These are phyloP conservation scores for Dasypogon diadema DNA, from an alignment of 2,888 invertebrate genomes.

Conservation along the genomic window DNA sequence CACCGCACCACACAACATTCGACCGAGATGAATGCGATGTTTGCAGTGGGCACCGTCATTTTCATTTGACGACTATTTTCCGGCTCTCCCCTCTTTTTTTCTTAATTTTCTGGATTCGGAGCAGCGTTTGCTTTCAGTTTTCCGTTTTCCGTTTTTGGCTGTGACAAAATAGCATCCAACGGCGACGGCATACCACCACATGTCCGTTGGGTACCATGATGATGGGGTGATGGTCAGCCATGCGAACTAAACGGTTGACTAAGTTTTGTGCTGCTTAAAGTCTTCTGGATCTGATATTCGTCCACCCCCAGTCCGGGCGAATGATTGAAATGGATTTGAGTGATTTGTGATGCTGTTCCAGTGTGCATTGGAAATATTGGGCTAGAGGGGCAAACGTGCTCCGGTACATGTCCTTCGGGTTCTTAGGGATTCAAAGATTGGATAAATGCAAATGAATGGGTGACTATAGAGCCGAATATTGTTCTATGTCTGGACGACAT, in stretches of 20 bases:
- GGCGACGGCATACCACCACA: constrained; percentile 13
- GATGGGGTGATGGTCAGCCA: constrained; percentile 58
- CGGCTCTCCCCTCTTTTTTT: constrained; percentile 31
- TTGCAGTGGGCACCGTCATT: constrained; percentile 48
- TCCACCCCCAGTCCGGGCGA: constrained; percentile 15
- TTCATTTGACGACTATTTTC: constrained; percentile 47
- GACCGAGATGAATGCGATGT: constrained; percentile 39
- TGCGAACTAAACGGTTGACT: constrained; percentile 60
- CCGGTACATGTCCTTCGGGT: neutral
- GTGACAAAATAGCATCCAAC: constrained; percentile 44
- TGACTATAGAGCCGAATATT: neutral
- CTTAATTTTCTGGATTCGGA: constrained; percentile 31
- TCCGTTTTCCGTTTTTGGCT: constrained; percentile 11
- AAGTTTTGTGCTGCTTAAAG: constrained; percentile 54
- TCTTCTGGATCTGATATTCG: constrained; percentile 48
- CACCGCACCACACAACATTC: constrained; percentile 2
- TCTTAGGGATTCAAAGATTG: neutral
- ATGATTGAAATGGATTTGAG: constrained; percentile 50
- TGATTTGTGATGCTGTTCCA: constrained; percentile 41
- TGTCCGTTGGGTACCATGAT: neutral
- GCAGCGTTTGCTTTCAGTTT: constrained; percentile 35
- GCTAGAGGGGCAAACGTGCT: neutral
- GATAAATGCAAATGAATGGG: neutral
- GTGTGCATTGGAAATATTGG: constrained; percentile 28
- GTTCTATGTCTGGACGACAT: no score